These are phyloP conservation scores for Channa maculata DNA, from an alignment of 2,113 vertebrate species.

Conservation along the genomic window DNA sequence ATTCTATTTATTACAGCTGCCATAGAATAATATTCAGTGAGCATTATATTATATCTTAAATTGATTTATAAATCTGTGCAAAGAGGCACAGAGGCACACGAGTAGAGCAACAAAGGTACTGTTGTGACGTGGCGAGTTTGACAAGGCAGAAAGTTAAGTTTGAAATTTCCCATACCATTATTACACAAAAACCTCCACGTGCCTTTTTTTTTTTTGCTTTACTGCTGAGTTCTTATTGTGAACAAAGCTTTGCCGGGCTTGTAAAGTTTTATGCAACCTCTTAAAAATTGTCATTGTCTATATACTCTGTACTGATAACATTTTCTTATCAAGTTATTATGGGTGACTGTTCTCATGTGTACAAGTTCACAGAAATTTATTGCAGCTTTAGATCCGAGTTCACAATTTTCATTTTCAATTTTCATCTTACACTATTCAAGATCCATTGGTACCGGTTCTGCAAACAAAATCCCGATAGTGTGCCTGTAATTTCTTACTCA, in stretches of 20 bases:
- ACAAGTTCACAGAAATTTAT: neutral
- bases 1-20: too few species aligned
- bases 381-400: slow-evolving; percentile 6
- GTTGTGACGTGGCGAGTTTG: neutral
- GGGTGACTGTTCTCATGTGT: too few species aligned
- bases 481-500: too few species aligned
- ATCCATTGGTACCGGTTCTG: too few species aligned
- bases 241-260: slow-evolving; percentile 2
- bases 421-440: too few species aligned
- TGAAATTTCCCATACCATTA: too few species aligned
- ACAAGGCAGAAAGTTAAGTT: neutral
- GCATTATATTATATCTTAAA: slow-evolving; percentile 15
- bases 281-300: neutral
- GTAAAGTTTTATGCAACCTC: slow-evolving; percentile 24
- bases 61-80: slow-evolving; percentile 24
- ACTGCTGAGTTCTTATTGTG: too few species aligned
- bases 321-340: neutral
- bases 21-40: too few species aligned
- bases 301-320: neutral
- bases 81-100: neutral
- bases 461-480: too few species aligned
- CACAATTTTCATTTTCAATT: too few species aligned
- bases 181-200: too few species aligned
- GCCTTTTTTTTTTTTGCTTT: too few species aligned
- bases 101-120: neutral